Base-by-base conservation (phyloP, 1,140 invertebrate genomes). In the Rhopalosiphum maidis region DNA sequence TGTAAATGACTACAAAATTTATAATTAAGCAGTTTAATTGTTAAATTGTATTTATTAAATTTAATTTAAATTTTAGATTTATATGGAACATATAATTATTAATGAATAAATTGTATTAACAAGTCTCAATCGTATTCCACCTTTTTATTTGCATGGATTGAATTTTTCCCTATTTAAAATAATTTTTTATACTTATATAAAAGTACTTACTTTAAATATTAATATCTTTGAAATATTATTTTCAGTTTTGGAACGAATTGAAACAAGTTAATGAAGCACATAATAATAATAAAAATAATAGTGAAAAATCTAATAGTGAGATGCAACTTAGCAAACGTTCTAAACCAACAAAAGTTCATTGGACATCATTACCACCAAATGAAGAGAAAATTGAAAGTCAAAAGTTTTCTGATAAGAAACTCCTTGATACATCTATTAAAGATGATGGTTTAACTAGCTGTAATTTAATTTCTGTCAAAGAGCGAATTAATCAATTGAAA, bases 181-280 rank as follows among this genome's bases (percentile, higher is more conserved):
- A 0, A n/a, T 90, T 37, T 8, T 43, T 30, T 90, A 15, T 90
- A 2, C 30, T 68, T n/a, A 30, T n/a, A 46, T 23, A 5, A 51
- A 23, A 88, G 35, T 25, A 7, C 5, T 48, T 51, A 60, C 15
- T n/a, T 46, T 22, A 43, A 68, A 23, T 41, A 30, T 90, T 43
- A 90, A 41, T 43, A 60, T 68, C 21, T 43, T 30, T 51, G 3
- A 23, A 87, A 87, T 90, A 68, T 90, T 68, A 68, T 51, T 95
- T 95, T 86, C 94, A 96, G 95, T 96, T 97, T 95, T 97, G 97
- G 97, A 96, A 96, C 91, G 96, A 97, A 94, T 95, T 97, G 89
- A 96, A 96, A 94, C 91, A 94, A 43, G 94, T 95, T 93, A 94
- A 94, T 94, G 94, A 95, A 87, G 94, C 94, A 94, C 94, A 91